phyloP scores from a whole-genome alignment of 1,140 invertebrate species.

The Philotrypesis tridentata region DNA sequence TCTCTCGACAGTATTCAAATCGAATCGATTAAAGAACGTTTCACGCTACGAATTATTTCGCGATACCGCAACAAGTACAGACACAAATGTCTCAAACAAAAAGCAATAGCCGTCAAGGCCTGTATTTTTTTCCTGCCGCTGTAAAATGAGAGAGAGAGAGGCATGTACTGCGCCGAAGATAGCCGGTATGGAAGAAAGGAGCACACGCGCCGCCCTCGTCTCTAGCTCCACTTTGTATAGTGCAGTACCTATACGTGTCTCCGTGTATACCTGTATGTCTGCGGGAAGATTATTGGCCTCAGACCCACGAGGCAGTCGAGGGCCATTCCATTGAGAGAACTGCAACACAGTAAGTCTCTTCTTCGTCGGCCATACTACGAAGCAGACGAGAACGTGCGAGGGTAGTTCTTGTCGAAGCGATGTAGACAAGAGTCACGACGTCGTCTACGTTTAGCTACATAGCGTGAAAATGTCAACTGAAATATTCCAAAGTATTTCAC shows the following conservation, averaged over 20 bases:
- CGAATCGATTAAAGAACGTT: no score
- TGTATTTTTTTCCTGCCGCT: background rate
- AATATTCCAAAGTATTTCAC: no score
- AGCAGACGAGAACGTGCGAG: background rate
- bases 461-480: no score
- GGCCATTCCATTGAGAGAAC: background rate
- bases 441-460: no score
- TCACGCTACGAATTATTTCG: no score
- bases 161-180: background rate
- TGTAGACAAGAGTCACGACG: no score
- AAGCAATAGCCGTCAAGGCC: no score
- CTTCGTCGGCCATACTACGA: background rate
- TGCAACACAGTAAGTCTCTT: background rate
- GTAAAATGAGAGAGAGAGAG: no score
- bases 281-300: background rate
- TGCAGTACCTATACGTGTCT: no score
- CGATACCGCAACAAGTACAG: no score
- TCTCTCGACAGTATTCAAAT: no score
- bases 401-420: background rate
- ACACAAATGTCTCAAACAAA: no score
- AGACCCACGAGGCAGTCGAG: background rate
- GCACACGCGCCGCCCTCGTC: background rate
- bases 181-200: background rate
- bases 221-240: background rate
- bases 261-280: background rate